Conservation (phyloP, 2,113 vertebrate species). For the Cochlearius cochlearius region DNA sequence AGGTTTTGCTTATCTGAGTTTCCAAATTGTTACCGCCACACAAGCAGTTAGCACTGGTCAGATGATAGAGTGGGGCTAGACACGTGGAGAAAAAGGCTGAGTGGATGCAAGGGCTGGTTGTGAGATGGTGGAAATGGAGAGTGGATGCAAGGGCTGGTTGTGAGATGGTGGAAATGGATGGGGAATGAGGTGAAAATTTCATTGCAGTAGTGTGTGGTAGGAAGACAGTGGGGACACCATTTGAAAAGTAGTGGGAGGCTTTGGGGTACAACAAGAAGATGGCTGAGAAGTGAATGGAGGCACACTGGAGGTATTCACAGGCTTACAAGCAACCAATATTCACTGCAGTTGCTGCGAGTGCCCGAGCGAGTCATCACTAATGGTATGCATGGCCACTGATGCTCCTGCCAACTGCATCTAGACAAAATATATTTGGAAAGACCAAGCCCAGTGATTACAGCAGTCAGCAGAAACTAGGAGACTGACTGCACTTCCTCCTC, state of each 20-base stretch:
- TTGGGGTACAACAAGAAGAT: background rate
- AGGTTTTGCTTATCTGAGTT: background rate
- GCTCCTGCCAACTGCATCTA: background rate
- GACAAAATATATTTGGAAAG: background rate
- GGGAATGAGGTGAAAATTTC: background rate
- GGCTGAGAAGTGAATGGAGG: background rate
- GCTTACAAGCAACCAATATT: background rate
- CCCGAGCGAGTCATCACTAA: background rate
- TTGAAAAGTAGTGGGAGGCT: background rate
- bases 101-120: background rate
- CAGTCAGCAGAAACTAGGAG: slow-evolving; percentile 25
- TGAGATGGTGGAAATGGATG: background rate
- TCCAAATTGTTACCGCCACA: background rate
- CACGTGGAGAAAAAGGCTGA: background rate
- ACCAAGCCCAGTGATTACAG: background rate
- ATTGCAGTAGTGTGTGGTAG: background rate
- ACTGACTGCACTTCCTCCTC: slow-evolving; percentile 7
- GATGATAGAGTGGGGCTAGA: background rate
- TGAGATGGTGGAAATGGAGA: background rate
- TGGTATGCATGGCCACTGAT: background rate
- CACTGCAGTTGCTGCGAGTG: background rate
- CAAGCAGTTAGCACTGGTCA: background rate
- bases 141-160: rapidly evolving
- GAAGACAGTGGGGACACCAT: background rate
- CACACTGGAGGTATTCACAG: background rate